phyloP scores from a whole-genome alignment of 2,113 vertebrate species.

The Chaenocephalus aceratus region DNA sequence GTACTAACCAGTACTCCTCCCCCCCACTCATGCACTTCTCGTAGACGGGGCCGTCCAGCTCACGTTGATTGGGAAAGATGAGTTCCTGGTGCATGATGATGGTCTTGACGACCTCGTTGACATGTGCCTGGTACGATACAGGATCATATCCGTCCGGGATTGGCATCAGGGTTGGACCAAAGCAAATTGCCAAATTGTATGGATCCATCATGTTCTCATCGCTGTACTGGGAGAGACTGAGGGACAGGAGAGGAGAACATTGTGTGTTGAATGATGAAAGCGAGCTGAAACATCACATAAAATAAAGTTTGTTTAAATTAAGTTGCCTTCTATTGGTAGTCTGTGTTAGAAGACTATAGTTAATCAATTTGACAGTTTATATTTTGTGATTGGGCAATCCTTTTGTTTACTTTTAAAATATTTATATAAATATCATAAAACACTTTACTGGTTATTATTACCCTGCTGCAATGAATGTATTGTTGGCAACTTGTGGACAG shows the following conservation, averaged over 20 bases:
- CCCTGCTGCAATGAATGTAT: background rate
- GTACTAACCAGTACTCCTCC: conserved; percentile 94
- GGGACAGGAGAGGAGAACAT: background rate
- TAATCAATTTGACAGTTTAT: background rate
- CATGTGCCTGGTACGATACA: conserved; percentile 93
- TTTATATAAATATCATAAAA: background rate
- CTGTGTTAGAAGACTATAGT: background rate
- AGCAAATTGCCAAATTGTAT: conserved; percentile 97
- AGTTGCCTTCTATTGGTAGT: background rate
- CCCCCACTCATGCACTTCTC: conserved; percentile 98
- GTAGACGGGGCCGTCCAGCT: conserved; percentile 94
- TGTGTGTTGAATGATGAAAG: background rate
- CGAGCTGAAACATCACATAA: background rate
- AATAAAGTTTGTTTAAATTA: background rate
- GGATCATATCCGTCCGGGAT: conserved; percentile 96
- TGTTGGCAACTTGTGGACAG: background rate
- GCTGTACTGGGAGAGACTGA: conserved; percentile 94
- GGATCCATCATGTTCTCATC: conserved; percentile 99
- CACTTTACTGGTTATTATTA: background rate
- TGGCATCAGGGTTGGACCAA: conserved; percentile 96
- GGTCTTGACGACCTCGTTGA: conserved; percentile 97
- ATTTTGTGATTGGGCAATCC: background rate
- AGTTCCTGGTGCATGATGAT: conserved; percentile 93
- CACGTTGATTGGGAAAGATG: conserved; percentile 93
- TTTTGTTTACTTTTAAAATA: background rate